Base-by-base conservation (phyloP, 2,888 invertebrate genomes). In the Gymnocheta viridis region DNA sequence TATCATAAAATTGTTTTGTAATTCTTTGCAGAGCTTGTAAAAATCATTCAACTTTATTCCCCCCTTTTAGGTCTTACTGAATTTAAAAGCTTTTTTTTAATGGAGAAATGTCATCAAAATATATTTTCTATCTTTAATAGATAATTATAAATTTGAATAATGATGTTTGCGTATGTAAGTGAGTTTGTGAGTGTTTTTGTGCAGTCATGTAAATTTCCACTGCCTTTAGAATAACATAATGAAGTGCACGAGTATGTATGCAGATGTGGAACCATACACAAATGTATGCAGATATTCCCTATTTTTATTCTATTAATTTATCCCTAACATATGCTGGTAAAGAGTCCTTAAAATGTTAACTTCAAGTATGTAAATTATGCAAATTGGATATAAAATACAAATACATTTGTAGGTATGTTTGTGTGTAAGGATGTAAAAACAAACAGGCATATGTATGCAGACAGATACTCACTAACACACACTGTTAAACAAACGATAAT, bases 301-400 rank as follows among this genome's bases (percentile, higher is more conserved):
- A 70, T 81, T 81, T 74, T 54, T 81, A 69, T 76, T 74, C 69
- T 38, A 76, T 76, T 82, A 82, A 82, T 69, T 72, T 66, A 77
- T 72, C 81, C 60, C 56, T 17, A 73, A 62, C 84, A 81, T 84
- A 84, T 84, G 84, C 81, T 84, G 84, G 81, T 84, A 81, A 84
- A 84, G 84, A 81, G 81, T 77, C 84, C 84, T 84, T 81, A 77
- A 84, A 81, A 84, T 81, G 84, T 84, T 81, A 84, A 81, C 84
- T 81, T 84, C 84, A 84, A 84, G 81, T 84, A 49, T 81, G 84
- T 81, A 81, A 84, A 84, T 84, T 84, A 84, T 84, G 84, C 81
- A 84, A 84, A 84, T 84, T 84, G 84, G 54, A 84, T 84, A 73
- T 73, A 62, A 72, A 81, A 73, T 29, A 78, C 56, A 66, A n/a